Evolutionary conservation across 2,797 vertebrate species (phyloP).

Genomic region (Gephyroberyx darwinii): DNA sequence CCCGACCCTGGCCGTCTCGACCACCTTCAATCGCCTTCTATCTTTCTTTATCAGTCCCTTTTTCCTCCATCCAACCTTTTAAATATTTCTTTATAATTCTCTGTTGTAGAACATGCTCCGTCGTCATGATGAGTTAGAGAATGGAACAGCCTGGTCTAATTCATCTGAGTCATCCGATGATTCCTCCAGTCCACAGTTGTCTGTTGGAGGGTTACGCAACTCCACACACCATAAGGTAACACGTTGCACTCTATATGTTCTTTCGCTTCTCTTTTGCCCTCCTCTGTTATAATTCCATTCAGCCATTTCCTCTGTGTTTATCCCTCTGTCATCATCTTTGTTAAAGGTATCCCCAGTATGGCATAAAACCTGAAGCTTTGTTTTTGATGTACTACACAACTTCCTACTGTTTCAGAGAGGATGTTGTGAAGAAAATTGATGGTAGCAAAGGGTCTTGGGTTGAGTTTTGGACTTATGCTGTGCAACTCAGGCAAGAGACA

Average conservation of each 20-base stretch:
- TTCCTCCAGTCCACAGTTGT: conserved; percentile 92
- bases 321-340: neutral
- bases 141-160: conserved; percentile 92
- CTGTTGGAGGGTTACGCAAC: conserved; percentile 78
- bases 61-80: neutral
- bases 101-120: conserved; percentile 89
- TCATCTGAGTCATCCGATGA: conserved; percentile 96
- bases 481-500: too few species aligned
- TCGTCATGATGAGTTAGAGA: conserved; percentile 91
- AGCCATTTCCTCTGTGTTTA: neutral
- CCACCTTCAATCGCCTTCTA: neutral
- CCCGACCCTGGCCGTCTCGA: too few species aligned
- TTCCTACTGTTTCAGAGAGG: neutral
- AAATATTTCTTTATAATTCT: neutral
- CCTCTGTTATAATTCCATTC: neutral
- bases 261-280: neutral
- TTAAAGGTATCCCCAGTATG: neutral
- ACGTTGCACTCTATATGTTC: neutral
- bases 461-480: too few species aligned
- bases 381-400: neutral
- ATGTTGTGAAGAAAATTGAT: neutral
- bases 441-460: too few species aligned
- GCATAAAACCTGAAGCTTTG: neutral
- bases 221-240: conserved; percentile 52
- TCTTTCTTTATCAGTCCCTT: neutral